A percentile compares a stretch with the other conserved stretches of the same genome.
Evolutionary conservation across 2,113 vertebrate species (phyloP).

Genomic region (Sorex araneus): DNA sequence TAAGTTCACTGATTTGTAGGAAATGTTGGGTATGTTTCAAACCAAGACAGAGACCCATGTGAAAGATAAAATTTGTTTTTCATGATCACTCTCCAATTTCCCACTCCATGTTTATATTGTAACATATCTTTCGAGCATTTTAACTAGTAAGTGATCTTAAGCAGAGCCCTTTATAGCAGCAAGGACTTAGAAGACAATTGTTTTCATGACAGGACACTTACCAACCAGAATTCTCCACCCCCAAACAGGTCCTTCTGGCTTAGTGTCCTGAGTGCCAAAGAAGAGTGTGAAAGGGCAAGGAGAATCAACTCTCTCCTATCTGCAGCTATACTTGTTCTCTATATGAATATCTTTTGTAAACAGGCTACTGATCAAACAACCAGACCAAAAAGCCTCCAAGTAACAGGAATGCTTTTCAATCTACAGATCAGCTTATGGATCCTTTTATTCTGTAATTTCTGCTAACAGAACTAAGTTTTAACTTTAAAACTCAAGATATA

Average conservation of each 20-base stretch:
- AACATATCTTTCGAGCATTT: constrained; percentile 60
- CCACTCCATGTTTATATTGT: constrained; percentile 73
- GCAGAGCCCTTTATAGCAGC: constrained; percentile 54
- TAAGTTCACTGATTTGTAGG: constrained; percentile 88
- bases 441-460: constrained; percentile 65
- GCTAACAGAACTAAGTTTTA: constrained; percentile 80
- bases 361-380: constrained; percentile 70
- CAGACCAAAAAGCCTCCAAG: constrained; percentile 70
- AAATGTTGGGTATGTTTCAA: constrained; percentile 84
- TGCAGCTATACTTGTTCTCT: constrained; percentile 52
- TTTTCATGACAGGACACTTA: constrained; percentile 74
- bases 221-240: constrained; percentile 58
- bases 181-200: constrained; percentile 59
- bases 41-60: constrained; percentile 78
- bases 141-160: constrained; percentile 66
- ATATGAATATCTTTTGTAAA: constrained; percentile 70
- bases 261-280: constrained; percentile 68
- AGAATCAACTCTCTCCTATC: constrained; percentile 62
- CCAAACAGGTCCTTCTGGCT: constrained; percentile 51
- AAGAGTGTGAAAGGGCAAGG: constrained; percentile 61
- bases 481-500: constrained; percentile 81
- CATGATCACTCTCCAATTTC: constrained; percentile 81
- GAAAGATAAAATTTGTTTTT: constrained; percentile 82
- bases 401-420: constrained; percentile 61
- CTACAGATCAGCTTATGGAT: constrained; percentile 60